Conservation (phyloP, 2,797 vertebrate species). For the Xenopus petersii region DNA sequence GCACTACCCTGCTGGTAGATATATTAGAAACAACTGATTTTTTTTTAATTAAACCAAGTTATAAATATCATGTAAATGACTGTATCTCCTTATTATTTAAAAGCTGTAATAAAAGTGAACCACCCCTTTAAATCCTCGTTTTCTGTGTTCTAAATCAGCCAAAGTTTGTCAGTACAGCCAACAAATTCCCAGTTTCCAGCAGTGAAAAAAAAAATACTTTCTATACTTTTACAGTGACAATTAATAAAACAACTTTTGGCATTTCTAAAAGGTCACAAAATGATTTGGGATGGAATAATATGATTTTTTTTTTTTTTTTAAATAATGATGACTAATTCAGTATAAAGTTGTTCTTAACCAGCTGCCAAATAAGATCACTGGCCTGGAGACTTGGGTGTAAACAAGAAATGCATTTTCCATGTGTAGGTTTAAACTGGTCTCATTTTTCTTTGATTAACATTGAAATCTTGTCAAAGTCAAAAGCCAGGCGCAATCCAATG, state of each 20-base stretch:
- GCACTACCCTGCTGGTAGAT: too few species aligned
- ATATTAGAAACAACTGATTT: too few species aligned
- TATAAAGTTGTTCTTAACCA: background rate
- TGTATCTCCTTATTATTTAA: too few species aligned
- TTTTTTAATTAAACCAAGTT: too few species aligned
- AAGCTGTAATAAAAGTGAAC: too few species aligned
- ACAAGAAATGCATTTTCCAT: background rate
- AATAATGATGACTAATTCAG: constrained; percentile 42
- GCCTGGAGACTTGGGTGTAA: background rate
- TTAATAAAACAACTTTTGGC: constrained; percentile 28
- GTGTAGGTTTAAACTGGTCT: background rate
- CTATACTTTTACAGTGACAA: constrained; percentile 40
- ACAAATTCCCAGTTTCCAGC: constrained; percentile 33
- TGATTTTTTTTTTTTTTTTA: constrained; percentile 36
- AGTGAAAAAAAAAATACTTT: constrained; percentile 36
- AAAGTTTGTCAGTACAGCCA: constrained; percentile 25
- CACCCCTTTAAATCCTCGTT: too few species aligned
- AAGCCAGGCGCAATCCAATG: too few species aligned
- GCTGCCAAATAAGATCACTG: constrained; percentile 3
- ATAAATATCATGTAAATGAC: too few species aligned
- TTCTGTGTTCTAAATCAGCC: too few species aligned
- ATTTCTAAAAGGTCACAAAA: constrained; percentile 40
- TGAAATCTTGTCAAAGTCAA: background rate
- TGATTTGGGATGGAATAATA: constrained; percentile 13
- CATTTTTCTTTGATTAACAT: background rate